Evolutionary conservation across 2,888 invertebrate genomes (phyloP), one percentile per base, ranked within the genome.

Genomic region (Stenotaenia linearis): DNA sequence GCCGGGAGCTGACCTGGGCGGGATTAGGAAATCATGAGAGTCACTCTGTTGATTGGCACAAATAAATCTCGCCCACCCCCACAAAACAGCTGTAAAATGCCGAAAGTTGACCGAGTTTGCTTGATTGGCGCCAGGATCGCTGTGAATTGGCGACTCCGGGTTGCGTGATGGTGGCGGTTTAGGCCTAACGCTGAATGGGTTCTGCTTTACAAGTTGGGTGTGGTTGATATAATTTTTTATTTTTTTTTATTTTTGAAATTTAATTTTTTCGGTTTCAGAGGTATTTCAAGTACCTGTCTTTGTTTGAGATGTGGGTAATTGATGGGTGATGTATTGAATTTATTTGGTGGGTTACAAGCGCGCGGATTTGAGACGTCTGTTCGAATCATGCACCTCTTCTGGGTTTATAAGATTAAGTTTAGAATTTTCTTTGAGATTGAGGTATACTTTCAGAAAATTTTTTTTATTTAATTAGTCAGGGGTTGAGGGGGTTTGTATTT

Each of bases 11-110:
- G 75, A 75, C 32, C 32, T 35, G 75, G 75, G 75, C 75, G 75
- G 32, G 75, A 30, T 37, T 75, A 75, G 75, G 75, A 75, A 75
- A 75, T 75, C 75, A 75, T 32, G 37, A 75, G 75, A 32, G 75
- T 75, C 75, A 75, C 32, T 75, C 37, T 32, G 32, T 75, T 75
- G 75, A 75, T 75, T 75, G 75, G 75, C 75, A 75, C 37, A 75
- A 75, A 75, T 75, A 75, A 75, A 75, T 75, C 75, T 32, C 37
- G 18, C 75, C 75, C 28, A 75, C 75, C 75, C 75, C 35, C 15
- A 10, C 61, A 23, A 61, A 61, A 61, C 61, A 61, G 23, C 28
- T 61, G 61, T 61, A 61, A 25, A 61, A 61, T 25, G 12, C 25
- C 21, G 18, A 18, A 18, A 15, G n/a, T 32, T 9, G 45, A 45